Percentiles rank a stretch among this genome's conserved stretches.
Evolutionary conservation across 2,797 vertebrate species (phyloP).

Genomic region (Coranthus polyacanthus): DNA sequence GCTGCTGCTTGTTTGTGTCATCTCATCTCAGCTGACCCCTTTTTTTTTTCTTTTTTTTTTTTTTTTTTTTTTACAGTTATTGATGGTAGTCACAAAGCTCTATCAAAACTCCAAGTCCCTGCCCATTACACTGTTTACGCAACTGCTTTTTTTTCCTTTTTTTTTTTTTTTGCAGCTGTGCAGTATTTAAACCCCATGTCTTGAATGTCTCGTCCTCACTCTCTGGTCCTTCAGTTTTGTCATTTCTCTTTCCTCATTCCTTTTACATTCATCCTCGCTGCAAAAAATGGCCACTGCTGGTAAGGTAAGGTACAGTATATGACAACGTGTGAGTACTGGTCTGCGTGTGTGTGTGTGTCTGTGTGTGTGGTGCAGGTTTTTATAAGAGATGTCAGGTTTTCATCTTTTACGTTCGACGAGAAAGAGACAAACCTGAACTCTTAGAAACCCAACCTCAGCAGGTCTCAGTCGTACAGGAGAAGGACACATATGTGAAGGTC

Average conservation of each 20-base stretch:
- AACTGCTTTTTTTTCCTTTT: slow-evolving; percentile 7
- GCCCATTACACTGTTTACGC: slow-evolving; percentile 19
- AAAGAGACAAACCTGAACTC: no score
- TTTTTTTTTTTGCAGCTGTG: slow-evolving; percentile 2
- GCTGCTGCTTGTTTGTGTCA: no score
- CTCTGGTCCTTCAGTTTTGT: background rate
- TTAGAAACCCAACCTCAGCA: no score
- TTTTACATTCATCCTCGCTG: background rate
- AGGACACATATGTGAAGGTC: no score
- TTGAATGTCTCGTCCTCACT: background rate
- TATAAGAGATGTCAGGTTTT: no score
- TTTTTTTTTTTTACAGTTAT: no score
- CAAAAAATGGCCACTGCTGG: slow-evolving; percentile 76
- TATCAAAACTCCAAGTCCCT: background rate
- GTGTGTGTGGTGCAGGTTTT: background rate
- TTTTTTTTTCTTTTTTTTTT: no score
- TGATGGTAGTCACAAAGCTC: background rate
- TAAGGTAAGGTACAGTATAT: slow-evolving; percentile 68
- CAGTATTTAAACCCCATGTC: slow-evolving; percentile 36
- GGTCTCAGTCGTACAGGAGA: no score
- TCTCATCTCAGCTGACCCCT: no score
- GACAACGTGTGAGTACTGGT: background rate
- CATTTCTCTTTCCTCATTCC: background rate
- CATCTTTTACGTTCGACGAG: no score
- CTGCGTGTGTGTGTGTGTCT: background rate